A percentile compares a stretch with the other conserved stretches of the same genome.
phyloP scores from a whole-genome alignment of 92 coral and sea anemone species.

The Bergia puertoricense region DNA sequence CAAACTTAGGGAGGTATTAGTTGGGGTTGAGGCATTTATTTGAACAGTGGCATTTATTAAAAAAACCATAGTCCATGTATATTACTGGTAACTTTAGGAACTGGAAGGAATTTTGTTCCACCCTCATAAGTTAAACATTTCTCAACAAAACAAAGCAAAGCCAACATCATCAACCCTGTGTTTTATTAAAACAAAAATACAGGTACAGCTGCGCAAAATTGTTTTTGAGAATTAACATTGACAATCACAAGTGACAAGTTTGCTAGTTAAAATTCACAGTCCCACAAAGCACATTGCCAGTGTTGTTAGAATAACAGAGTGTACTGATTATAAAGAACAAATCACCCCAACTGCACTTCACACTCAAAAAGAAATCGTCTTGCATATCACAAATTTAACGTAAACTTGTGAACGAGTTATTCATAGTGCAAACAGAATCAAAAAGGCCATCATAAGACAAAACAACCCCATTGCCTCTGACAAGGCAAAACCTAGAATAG shows the following conservation, averaged over 20 bases:
- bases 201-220: slow-evolving; percentile 1
- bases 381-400: background rate
- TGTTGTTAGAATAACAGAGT: background rate
- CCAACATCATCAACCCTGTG: background rate
- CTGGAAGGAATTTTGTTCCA: too few species aligned
- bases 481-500: slow-evolving; percentile 99
- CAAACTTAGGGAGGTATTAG: too few species aligned
- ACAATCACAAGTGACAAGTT: background rate
- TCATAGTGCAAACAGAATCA: slow-evolving; percentile 98
- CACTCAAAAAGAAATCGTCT: slow-evolving; percentile 1
- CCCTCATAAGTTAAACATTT: too few species aligned
- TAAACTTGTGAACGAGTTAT: slow-evolving; percentile 24
- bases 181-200: slow-evolving; percentile 32
- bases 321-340: background rate
- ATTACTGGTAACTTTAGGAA: too few species aligned
- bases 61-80: too few species aligned
- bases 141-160: background rate
- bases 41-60: too few species aligned
- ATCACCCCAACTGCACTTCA: slow-evolving; percentile 12
- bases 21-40: too few species aligned
- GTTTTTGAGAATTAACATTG: background rate
- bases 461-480: slow-evolving; percentile 99
- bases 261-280: slow-evolving; percentile 4
- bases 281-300: slow-evolving; percentile 12
- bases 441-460: slow-evolving; percentile 99